Base-by-base conservation (phyloP, 2,113 vertebrate genomes). In the Seriola aureovittata region DNA sequence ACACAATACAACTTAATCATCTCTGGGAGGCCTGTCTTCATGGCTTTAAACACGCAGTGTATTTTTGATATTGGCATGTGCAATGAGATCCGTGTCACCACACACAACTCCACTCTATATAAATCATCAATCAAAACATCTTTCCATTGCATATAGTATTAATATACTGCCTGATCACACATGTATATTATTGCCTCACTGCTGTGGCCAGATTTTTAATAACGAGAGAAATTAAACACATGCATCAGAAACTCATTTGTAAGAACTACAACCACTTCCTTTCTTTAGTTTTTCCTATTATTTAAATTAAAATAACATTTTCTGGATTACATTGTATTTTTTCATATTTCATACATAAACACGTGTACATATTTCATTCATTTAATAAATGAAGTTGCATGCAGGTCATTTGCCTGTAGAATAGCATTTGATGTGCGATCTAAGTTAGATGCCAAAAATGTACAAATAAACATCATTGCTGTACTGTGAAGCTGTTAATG, bases 1-100 rank as follows among this genome's bases (percentile, higher is more conserved):
- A 86, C 84, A 81, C 46, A 44, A 70, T 34, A 42, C 21, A 29
- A 59, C 25, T 0, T 25, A 12, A 64, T 75, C 87, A 85, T 87
- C 89, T 90, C 88, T 88, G 89, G 92, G 91, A 93, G 46, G 80
- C 67, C 71, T 71, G 66, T 78, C 67, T 85, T 86, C 72, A 65
- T 78, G 54, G 83, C 69, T 78, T 83, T 86, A 82, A 80, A 82
- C 79, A 80, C 12, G 73, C 82, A 77, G 69, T 90, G 86, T 91
- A 92, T 93, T 94, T 94, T 94, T 91, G 73, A 94, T 91, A 93
- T 92, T 50, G 64, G 85, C 88, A 88, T 86, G 86, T 82, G 75
- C 78, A 58, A 72, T 64, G 85, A 92, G 80, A 90, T 36, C 58
- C 67, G 46, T 1, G 73, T 81, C 77, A 82, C 80, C 52, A 10